Conservation (phyloP, 1,140 invertebrate species). For the Cyclina sinensis region DNA sequence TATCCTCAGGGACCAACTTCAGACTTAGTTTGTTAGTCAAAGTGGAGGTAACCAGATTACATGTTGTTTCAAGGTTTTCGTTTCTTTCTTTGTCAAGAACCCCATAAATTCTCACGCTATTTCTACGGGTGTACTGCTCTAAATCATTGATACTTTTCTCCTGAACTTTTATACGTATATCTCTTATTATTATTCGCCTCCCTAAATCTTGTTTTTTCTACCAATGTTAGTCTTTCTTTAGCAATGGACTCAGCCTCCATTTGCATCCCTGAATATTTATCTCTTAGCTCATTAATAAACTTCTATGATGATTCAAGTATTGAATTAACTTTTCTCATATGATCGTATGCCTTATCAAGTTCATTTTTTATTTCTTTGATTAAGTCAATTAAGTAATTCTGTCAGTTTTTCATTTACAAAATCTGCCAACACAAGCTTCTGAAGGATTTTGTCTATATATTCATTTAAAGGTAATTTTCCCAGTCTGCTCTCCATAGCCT, state of each 20-base stretch:
- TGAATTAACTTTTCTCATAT: not conserved
- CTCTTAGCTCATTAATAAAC: not conserved
- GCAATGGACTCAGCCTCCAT: not conserved
- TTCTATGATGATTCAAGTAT: not conserved
- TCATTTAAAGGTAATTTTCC: not conserved
- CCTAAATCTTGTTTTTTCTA: not conserved
- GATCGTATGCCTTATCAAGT: not conserved
- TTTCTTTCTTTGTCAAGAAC: too few species aligned
- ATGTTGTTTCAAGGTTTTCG: too few species aligned
- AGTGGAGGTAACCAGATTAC: too few species aligned
- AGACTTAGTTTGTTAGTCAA: too few species aligned
- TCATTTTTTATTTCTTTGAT: not conserved
- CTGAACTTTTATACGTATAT: too few species aligned
- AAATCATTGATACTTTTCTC: too few species aligned
- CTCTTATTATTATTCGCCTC: too few species aligned
- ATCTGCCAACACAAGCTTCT: not conserved
- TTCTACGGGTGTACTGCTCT: conserved; percentile 5
- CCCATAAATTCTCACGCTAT: not conserved
- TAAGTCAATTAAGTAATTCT: not conserved
- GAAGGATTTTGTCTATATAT: not conserved
- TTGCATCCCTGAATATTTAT: not conserved
- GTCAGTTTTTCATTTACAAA: not conserved
- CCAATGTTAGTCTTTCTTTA: not conserved
- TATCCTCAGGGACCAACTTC: not conserved
- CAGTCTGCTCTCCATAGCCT: too few species aligned